Conservation (phyloP, 2,113 vertebrate species). For the Cynocephalus volans region DNA sequence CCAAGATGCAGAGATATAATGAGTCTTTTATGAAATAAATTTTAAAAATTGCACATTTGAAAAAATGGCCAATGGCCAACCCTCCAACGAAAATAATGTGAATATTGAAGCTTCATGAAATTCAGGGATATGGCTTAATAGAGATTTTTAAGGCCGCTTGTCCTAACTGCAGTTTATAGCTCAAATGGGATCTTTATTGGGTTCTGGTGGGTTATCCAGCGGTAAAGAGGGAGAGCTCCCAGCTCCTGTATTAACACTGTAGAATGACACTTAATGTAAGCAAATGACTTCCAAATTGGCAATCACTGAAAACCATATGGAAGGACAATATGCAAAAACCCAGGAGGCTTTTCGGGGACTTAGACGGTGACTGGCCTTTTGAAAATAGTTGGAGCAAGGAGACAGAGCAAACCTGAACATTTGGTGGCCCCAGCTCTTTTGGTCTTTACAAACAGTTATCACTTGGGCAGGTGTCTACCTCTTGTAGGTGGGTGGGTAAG, state of each 20-base stretch:
- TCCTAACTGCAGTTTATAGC: background rate
- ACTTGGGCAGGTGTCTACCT: background rate
- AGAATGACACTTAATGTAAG: fast-evolving
- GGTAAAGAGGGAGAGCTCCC: background rate
- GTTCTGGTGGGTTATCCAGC: background rate
- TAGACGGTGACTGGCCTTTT: background rate
- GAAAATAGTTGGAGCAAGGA: background rate
- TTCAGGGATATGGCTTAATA: background rate
- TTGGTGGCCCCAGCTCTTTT: background rate
- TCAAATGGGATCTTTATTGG: background rate
- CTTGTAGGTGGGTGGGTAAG: background rate
- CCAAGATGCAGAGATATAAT: slow-evolving; percentile 20
- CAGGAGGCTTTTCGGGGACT: background rate
- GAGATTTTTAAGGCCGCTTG: background rate
- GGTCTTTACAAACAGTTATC: background rate
- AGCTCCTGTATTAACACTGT: fast-evolving
- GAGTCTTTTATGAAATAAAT: background rate
- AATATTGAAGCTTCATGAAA: background rate
- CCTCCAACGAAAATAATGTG: background rate
- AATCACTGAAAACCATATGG: background rate
- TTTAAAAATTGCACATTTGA: background rate
- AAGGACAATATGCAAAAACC: background rate
- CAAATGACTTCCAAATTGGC: background rate
- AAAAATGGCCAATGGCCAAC: background rate
- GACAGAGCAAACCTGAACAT: background rate